A percentile compares a stretch with the other conserved stretches of the same genome.
Evolutionary conservation across 2,797 vertebrate genomes (phyloP).

Genomic region (Malurus leucopterus): DNA sequence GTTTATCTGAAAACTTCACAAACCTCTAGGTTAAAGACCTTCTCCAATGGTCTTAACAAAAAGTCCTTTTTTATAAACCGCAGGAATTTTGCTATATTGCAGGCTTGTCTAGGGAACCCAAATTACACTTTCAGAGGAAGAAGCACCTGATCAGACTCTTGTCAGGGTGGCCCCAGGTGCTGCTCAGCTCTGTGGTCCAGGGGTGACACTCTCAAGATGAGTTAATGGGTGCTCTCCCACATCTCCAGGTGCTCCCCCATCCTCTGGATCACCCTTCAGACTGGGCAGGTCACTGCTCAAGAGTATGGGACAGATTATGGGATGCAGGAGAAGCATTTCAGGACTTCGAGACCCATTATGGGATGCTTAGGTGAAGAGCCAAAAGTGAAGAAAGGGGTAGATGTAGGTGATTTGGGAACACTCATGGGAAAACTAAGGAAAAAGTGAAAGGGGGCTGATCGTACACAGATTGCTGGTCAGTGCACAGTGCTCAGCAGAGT

Average conservation of each 20-base stretch:
- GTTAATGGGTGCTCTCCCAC: neutral
- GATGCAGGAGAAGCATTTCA: neutral
- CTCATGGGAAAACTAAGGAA: neutral
- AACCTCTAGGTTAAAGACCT: neutral
- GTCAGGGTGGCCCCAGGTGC: neutral
- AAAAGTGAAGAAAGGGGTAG: neutral
- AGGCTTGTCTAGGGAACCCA: neutral
- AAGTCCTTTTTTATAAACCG: neutral
- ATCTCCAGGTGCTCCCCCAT: too few species aligned
- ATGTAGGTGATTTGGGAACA: neutral
- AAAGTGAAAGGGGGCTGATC: neutral
- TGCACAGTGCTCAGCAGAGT: accelerated
- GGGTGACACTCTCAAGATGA: neutral
- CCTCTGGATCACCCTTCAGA: neutral
- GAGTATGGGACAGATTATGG: neutral
- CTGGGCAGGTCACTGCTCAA: too few species aligned
- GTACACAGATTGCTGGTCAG: neutral
- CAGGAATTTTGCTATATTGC: neutral
- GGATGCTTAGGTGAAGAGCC: neutral
- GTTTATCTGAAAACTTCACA: neutral
- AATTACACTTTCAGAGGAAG: neutral
- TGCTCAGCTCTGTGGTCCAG: neutral
- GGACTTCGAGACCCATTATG: neutral
- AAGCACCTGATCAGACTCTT: neutral
- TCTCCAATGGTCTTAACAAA: neutral